A percentile compares a stretch with the other conserved stretches of the same genome.
These are phyloP conservation scores for Harpagifer antarcticus DNA, from an alignment of 2,797 vertebrate species.

Conservation along the genomic window DNA sequence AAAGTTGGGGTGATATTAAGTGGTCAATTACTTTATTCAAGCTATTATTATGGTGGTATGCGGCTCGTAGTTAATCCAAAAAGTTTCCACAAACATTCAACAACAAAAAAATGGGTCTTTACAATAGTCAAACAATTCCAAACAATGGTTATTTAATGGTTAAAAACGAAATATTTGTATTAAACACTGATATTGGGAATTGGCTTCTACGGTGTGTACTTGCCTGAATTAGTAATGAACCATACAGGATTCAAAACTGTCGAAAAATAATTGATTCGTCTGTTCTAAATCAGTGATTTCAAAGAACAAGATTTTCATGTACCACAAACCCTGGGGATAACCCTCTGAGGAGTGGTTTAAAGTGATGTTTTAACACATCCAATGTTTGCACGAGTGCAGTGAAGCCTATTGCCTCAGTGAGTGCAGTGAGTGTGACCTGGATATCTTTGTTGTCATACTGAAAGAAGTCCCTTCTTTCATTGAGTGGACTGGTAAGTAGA, in stretches of 20 bases:
- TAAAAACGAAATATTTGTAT: no score
- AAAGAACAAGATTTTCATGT: not conserved
- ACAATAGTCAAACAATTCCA: no score
- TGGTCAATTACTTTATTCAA: no score
- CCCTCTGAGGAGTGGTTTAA: not conserved
- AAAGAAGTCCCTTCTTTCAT: not conserved
- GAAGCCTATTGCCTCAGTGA: not conserved
- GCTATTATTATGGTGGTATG: no score
- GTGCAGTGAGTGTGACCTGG: not conserved
- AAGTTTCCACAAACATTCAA: no score
- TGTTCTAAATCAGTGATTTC: not conserved
- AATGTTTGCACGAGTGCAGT: not conserved
- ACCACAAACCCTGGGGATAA: not conserved
- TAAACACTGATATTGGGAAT: no score
- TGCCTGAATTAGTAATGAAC: not conserved
- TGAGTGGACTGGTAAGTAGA: not conserved
- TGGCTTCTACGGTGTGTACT: no score
- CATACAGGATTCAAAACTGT: not conserved
- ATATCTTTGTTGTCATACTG: conserved; percentile 2
- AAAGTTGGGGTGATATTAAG: no score
- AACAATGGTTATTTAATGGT: no score
- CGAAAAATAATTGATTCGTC: not conserved
- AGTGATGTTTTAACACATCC: not conserved
- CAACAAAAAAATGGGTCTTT: no score
- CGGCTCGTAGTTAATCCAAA: no score